Base-by-base conservation (phyloP, 2,797 vertebrate species). In the Petrocephalus schoutedeni region DNA sequence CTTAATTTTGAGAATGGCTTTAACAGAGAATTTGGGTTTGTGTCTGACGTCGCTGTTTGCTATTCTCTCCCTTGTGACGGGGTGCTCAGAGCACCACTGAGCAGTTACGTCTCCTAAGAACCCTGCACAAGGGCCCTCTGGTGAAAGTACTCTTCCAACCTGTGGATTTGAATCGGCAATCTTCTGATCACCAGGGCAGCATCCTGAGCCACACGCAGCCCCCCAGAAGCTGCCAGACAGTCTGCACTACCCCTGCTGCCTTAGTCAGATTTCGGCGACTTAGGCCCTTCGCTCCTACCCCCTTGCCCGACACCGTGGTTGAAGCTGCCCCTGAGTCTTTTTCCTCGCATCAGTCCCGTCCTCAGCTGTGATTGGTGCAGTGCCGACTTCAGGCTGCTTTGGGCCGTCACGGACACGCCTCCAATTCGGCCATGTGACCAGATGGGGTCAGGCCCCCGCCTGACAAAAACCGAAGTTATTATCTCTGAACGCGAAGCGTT, bases 1-100 rank as follows among this genome's bases (percentile, higher is more conserved):
- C 49, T 83, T 88, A 36, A 92, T 89, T 90, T 90, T 91, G 93
- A 92, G 58, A 51, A 88, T 90, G 92, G 88, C 88, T 91, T 82
- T 87, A 83, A 14, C 71, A 87, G 23, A 89, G 53, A 88, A 89
- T 90, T 88, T 71, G 36, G 89, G 91, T 88, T 85, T 89, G 87
- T 28, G 23, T 85, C 74, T 19, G 32, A 32, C 3, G 6, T 85
- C 21, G 16, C 54, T 56, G 49, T 53, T 45, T 85, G 19, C 32
- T 71, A 71, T 67, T 56, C 36, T 45, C 49, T 56, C 86, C 23
- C 59, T 12, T 36, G 58, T 41, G 8, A 54, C 53, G 28, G 58
- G 49, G 41, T 32, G 45, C 21, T 61, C 16, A 51, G 41, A 41
- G 23, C 59, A 85, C 45, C 49, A 21, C 12, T 16, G 7, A 67